Conservation (phyloP, 2,888 invertebrate genomes). For the Oligia strigilis region DNA sequence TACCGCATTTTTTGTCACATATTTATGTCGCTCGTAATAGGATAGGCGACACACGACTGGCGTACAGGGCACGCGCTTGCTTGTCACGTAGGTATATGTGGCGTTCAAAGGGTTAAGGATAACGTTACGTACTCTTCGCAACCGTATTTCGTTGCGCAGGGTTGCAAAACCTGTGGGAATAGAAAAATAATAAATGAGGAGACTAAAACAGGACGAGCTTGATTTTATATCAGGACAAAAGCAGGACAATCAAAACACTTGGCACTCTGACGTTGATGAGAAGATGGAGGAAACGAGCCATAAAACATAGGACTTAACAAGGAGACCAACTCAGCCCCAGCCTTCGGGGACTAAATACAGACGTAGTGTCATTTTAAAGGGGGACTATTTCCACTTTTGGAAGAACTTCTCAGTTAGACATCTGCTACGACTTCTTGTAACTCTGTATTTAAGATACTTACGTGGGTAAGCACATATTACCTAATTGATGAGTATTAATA, state of each 20-base stretch:
- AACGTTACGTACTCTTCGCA: slow-evolving; percentile 73
- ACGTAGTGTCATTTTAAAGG: neutral
- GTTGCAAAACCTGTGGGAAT: slow-evolving; percentile 21
- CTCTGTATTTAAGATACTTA: neutral
- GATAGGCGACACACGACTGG: no score
- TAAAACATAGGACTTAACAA: neutral
- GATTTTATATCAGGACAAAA: neutral
- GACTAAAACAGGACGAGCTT: neutral
- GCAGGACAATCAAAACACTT: neutral
- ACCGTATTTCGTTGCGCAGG: slow-evolving; percentile 75
- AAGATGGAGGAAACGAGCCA: neutral
- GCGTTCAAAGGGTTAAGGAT: neutral
- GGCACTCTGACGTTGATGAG: neutral
- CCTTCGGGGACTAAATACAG: neutral
- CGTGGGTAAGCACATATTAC: neutral
- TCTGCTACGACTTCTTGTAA: neutral
- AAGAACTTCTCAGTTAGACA: neutral
- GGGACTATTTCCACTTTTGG: neutral
- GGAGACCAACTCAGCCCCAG: neutral
- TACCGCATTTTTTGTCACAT: no score
- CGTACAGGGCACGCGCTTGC: no score
- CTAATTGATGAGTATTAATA: neutral
- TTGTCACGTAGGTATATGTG: no score
- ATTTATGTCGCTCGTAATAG: no score
- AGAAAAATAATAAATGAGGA: neutral